Evolutionary conservation across 30 jellyfish, hydroid and myxozoan genomes (phyloP).

Genomic region (Cassiopea andromeda): DNA sequence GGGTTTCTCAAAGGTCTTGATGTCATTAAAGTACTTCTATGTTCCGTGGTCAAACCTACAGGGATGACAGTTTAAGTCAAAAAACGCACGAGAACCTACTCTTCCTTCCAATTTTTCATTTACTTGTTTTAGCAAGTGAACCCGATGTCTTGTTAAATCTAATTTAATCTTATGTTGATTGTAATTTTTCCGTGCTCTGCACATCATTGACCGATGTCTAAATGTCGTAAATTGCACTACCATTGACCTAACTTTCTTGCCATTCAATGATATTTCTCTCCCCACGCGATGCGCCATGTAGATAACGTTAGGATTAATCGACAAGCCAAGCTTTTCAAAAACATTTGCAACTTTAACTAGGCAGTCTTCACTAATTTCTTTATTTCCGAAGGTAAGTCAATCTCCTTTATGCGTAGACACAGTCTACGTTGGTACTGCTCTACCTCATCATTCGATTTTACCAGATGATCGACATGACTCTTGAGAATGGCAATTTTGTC

Average conservation of each 20-base stretch:
- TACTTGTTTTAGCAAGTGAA: background rate
- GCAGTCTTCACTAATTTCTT: conserved; percentile 20
- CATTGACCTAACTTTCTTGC: background rate
- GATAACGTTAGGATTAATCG: conserved; percentile 3
- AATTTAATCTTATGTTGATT: background rate
- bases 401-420: background rate
- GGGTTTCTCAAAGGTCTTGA: background rate
- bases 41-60: conserved; percentile 21
- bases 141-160: conserved; percentile 7
- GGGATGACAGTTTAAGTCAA: conserved; percentile 22
- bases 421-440: conserved; percentile 6
- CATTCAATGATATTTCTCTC: background rate
- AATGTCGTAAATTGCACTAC: conserved; percentile 13
- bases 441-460: background rate
- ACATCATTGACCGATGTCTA: conserved; percentile 14
- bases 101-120: background rate
- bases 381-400: conserved; percentile 5
- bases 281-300: conserved; percentile 28
- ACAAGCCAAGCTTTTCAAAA: conserved; percentile 21
- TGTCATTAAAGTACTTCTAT: background rate
- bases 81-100: conserved; percentile 1
- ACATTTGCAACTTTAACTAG: background rate
- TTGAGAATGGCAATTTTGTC: conserved; percentile 35
- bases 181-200: conserved; percentile 9
- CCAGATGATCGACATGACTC: conserved; percentile 24